phyloP scores from a whole-genome alignment of 2,113 vertebrate genomes.

The Lampris incognitus region DNA sequence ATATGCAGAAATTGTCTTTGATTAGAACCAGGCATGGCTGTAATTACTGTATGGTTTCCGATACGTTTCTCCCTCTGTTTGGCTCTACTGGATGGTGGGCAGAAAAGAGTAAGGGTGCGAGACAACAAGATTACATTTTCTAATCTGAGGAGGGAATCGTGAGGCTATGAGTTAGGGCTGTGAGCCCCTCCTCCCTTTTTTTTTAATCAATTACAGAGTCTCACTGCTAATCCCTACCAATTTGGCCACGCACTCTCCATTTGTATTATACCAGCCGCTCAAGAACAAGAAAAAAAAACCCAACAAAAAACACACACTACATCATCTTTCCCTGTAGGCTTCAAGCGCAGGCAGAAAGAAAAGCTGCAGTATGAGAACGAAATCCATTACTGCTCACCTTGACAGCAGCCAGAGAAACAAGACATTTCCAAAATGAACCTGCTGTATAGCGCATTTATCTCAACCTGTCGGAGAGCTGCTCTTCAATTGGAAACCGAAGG shows the following conservation, averaged over 20 bases:
- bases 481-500: background rate
- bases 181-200: background rate
- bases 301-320: constrained; percentile 15
- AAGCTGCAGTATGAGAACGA: constrained; percentile 36
- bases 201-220: constrained; percentile 70
- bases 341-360: constrained; percentile 48
- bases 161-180: constrained; percentile 16
- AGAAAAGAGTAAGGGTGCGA: constrained; percentile 47
- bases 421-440: constrained; percentile 55
- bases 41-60: constrained; percentile 41
- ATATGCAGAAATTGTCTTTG: constrained; percentile 36
- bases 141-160: constrained; percentile 59
- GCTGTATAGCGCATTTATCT: constrained; percentile 47
- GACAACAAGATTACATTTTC: constrained; percentile 53
- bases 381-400: constrained; percentile 58
- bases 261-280: constrained; percentile 61
- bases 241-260: constrained; percentile 61
- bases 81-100: constrained; percentile 23
- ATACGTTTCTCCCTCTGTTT: constrained; percentile 33
- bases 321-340: constrained; percentile 34
- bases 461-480: constrained; percentile 3
- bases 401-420: constrained; percentile 57
- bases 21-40: constrained; percentile 37
- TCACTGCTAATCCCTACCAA: constrained; percentile 69
- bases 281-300: constrained; percentile 7